Evolutionary conservation across 1,140 invertebrate species (phyloP).

Genomic region (Ptiloglossa arizonensis): DNA sequence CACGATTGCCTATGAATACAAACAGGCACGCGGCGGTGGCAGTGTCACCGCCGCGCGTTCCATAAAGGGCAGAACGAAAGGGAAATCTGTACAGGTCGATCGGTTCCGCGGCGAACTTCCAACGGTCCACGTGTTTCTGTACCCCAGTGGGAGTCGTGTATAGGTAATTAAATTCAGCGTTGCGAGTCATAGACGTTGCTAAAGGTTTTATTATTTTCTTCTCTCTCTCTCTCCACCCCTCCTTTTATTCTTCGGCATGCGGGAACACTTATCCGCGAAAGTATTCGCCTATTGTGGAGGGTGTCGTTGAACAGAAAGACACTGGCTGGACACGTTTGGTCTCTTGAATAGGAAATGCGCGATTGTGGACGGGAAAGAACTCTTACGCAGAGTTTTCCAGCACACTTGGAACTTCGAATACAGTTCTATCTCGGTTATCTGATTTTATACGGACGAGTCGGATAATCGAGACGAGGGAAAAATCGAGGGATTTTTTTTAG

Average conservation of each 20-base stretch:
- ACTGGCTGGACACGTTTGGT: background rate
- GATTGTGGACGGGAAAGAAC: too few species aligned
- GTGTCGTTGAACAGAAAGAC: background rate
- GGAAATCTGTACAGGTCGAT: slow-evolving; percentile 43
- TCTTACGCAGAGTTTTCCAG: too few species aligned
- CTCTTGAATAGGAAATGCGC: background rate
- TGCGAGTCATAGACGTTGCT: background rate
- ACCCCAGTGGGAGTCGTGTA: background rate
- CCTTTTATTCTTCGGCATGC: background rate
- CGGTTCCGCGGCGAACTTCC: slow-evolving; percentile 15
- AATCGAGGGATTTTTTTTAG: too few species aligned
- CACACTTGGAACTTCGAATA: too few species aligned
- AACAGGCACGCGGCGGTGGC: background rate
- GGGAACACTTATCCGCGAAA: background rate
- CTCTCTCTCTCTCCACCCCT: too few species aligned
- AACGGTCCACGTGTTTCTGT: background rate
- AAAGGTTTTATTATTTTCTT: too few species aligned
- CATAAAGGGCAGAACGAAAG: slow-evolving; percentile 36
- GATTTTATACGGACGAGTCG: too few species aligned
- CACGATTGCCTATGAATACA: slow-evolving; percentile 18
- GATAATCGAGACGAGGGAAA: too few species aligned
- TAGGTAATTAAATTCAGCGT: slow-evolving; percentile 28
- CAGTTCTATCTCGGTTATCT: too few species aligned
- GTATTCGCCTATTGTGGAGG: background rate
- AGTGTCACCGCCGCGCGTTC: slow-evolving; percentile 13